Evolutionary conservation across 2,888 invertebrate genomes (phyloP).

Genomic region (Eupithecia dodoneata): DNA sequence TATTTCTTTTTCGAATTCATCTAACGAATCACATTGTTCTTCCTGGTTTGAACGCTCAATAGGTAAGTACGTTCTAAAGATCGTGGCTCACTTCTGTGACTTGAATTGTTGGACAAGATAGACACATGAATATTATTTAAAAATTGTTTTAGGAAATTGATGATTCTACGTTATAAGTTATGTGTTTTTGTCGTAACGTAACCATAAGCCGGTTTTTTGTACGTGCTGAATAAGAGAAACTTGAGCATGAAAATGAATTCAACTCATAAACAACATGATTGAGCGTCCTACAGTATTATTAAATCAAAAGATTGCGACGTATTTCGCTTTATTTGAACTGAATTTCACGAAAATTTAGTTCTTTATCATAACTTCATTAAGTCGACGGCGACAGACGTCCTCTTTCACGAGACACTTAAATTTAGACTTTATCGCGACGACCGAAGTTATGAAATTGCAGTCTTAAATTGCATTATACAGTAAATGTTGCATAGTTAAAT

Average conservation of each 20-base stretch:
- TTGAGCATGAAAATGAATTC: not conserved
- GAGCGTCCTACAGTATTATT: conserved; percentile 41
- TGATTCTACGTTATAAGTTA: not conserved
- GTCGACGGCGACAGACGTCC: conserved; percentile 51
- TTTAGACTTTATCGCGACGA: conserved; percentile 44
- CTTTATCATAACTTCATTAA: conserved; percentile 71
- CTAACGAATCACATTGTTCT: conserved; percentile 47
- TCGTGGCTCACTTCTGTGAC: not conserved
- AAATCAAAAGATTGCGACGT: conserved; percentile 62
- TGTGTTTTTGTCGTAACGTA: not conserved
- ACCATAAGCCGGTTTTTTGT: not conserved
- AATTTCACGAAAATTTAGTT: conserved; percentile 66
- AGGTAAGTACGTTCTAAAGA: not conserved
- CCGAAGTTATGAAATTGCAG: conserved; percentile 19
- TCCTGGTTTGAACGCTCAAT: conserved; percentile 4
- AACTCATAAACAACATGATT: not conserved
- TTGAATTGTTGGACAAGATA: not conserved
- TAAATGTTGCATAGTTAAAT: conserved; percentile 17
- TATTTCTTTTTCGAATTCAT: conserved; percentile 41
- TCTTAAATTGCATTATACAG: conserved; percentile 33
- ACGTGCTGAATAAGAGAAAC: not conserved
- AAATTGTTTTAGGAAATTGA: not conserved
- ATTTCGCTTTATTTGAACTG: conserved; percentile 57
- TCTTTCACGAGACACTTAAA: conserved; percentile 41
- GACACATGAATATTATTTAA: not conserved